Evolutionary conservation across 92 coral and sea anemone species (phyloP), one percentile per base, ranked within the genome.

Genomic region (Epizoanthus scotinus): DNA sequence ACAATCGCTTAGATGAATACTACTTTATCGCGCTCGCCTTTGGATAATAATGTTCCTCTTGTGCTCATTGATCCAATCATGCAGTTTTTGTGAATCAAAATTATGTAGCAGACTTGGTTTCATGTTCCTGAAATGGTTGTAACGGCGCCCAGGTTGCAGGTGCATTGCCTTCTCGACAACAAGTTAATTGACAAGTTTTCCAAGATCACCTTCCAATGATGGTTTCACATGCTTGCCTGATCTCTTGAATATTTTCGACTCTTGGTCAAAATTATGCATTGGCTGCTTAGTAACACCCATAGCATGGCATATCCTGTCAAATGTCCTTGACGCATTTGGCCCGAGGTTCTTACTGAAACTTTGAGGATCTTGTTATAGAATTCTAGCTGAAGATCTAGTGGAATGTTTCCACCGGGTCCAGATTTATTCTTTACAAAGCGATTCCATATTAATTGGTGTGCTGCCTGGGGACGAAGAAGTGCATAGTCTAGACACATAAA

Each of bases 401-500:
- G 90, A 78, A 89, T 86, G 62, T 89, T 89, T 53, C 86, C 31
- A 15, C 92, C 90, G 34, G 49, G 24, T 24, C 91, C 91, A 27
- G 78, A 29, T 50, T 85, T 88, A 5, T 73, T 52, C 71, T 71
- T 31, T 44, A 85, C 94, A 78, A 87, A 84, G 74, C 91, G 67
- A 77, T 91, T 91, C 91, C 94, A 91, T 19, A 91, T 62, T 60
- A 84, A 86, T 54, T 77, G 82, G 78, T 91, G 94, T 19, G 89
- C 82, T 84, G 82, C 85, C 53, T 71, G 71, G 22, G 91, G 94
- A 19, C 91, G 71, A 52, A 91, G 89, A 68, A 91, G 47, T 54
- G 87, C 94, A 91, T 88, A 68, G 2, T 87, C 84, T 78, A 87
- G 94, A 70, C 85, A 85, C 58, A 91, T 70, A 54, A 88, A 58